Percentiles rank a stretch among this genome's conserved stretches.
phyloP scores from a whole-genome alignment of 2,113 vertebrate genomes.

The Cavia aperea region DNA sequence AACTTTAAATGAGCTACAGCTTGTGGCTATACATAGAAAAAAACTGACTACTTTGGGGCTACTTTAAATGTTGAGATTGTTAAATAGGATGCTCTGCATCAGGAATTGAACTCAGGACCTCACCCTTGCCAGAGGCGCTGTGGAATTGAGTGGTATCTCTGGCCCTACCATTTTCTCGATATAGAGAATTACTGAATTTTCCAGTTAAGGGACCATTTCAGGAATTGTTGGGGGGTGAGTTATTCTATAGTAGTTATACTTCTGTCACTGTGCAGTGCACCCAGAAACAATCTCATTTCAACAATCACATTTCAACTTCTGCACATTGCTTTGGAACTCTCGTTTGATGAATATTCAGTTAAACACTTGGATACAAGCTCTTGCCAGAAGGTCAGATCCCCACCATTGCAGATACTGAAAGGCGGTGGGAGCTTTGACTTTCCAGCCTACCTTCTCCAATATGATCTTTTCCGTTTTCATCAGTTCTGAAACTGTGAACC shows the following conservation, averaged over 20 bases:
- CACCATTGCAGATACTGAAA: background rate
- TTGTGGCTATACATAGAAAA: background rate
- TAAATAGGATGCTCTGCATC: background rate
- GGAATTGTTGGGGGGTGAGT: background rate
- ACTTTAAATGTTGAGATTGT: background rate
- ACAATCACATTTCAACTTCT: slow-evolving; percentile 73
- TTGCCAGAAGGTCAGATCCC: background rate
- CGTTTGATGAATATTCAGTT: background rate
- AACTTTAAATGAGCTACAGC: background rate
- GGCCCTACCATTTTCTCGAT: background rate
- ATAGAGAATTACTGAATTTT: background rate
- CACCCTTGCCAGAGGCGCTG: too few species aligned
- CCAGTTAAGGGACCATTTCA: background rate
- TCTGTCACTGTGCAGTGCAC: slow-evolving; percentile 88
- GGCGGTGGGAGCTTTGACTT: background rate
- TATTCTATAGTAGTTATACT: slow-evolving; percentile 34
- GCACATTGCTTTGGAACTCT: background rate
- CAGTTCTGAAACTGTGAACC: background rate
- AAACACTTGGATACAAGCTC: background rate
- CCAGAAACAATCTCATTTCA: slow-evolving; percentile 91
- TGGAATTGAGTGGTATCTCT: too few species aligned
- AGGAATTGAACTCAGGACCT: too few species aligned
- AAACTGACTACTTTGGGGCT: background rate
- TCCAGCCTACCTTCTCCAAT: slow-evolving; percentile 84
- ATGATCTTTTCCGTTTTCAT: slow-evolving; percentile 95